Evolutionary conservation across 2,888 invertebrate genomes (phyloP), one percentile per base, ranked within the genome.

Genomic region (Zaprionus obscuricornis): DNA sequence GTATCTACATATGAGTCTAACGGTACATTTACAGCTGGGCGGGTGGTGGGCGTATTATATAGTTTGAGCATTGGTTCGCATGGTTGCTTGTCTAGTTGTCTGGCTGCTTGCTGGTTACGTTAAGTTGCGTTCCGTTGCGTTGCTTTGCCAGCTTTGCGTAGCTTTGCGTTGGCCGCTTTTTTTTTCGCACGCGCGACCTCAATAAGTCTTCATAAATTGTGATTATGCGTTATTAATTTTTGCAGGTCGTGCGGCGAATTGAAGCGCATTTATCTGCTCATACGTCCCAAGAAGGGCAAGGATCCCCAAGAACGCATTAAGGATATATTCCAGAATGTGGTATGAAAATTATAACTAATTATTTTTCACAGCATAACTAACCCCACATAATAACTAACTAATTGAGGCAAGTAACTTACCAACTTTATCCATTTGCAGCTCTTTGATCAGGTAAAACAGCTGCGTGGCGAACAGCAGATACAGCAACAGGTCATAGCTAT

Each of bases 271-370:
- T 96, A 96, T 87, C 89, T 98, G 50, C 91, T 98, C 39, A 93
- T 98, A 40, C 92, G 98, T 37, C 91, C 94, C 0, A 97, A 97
- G 91, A 94, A 96, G 87, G 97, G 96, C 7, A 96, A 96, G 88
- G 92, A 93, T 49, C 94, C 96, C 0, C 92, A 93, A 69, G 93
- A 94, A 77, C 92, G 96, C 52, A 89, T 96, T 3, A 94, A 95
- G 52, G 97, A 97, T 55, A 93, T 98, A 57, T 93, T 97, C 77
- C 93, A 93, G 67, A 95, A 95, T 76, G 93, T 93, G 86, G 97
- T 98, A 90, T 94, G 95, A 91, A 27, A 34, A 14, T 26, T 13
- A n/a, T 36, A n/a, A 18, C 2, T 17, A 57, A 47, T 57, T 26
- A 64, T 83, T 13, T 46, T 50, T 13, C 16, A 16, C 8, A 8